phyloP scores from a whole-genome alignment of 2,888 invertebrate genomes.

The Caprella mutica region DNA sequence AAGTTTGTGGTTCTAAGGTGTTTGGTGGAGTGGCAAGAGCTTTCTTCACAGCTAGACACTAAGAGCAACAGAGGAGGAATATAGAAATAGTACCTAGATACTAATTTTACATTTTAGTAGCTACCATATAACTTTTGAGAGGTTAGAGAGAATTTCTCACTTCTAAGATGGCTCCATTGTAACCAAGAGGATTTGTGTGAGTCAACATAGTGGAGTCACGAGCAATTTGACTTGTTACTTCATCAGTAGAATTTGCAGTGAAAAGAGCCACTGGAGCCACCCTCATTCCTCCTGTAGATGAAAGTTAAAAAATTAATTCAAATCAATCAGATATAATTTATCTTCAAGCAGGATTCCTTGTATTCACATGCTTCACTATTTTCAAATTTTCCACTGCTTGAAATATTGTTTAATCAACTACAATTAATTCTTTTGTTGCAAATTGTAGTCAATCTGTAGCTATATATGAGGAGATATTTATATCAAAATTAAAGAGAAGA shows the following conservation, averaged over 20 bases:
- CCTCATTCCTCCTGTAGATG: slow-evolving; percentile 51
- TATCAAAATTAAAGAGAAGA: too few species aligned
- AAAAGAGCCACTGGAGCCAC: slow-evolving; percentile 55
- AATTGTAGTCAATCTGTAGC: too few species aligned
- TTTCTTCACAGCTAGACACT: slow-evolving; percentile 39
- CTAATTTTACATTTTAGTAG: not conserved
- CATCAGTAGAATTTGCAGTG: slow-evolving; percentile 43
- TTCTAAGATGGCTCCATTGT: slow-evolving; percentile 43
- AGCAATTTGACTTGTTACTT: slow-evolving; percentile 46
- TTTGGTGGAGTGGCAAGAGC: slow-evolving; percentile 35
- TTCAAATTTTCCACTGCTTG: too few species aligned
- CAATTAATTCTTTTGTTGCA: too few species aligned
- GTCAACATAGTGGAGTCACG: slow-evolving; percentile 50
- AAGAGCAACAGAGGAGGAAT: slow-evolving; percentile 3
- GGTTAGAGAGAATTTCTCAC: not conserved
- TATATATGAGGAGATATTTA: too few species aligned
- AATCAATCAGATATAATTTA: too few species aligned
- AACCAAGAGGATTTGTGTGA: slow-evolving; percentile 45
- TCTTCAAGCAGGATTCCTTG: too few species aligned
- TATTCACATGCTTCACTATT: too few species aligned
- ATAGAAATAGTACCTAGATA: not conserved
- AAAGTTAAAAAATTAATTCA: not conserved
- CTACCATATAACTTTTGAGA: not conserved
- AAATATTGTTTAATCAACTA: too few species aligned
- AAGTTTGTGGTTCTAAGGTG: slow-evolving; percentile 44